Base-by-base conservation (phyloP, 1,140 invertebrate genomes). In the Oedothorax gibbosus region DNA sequence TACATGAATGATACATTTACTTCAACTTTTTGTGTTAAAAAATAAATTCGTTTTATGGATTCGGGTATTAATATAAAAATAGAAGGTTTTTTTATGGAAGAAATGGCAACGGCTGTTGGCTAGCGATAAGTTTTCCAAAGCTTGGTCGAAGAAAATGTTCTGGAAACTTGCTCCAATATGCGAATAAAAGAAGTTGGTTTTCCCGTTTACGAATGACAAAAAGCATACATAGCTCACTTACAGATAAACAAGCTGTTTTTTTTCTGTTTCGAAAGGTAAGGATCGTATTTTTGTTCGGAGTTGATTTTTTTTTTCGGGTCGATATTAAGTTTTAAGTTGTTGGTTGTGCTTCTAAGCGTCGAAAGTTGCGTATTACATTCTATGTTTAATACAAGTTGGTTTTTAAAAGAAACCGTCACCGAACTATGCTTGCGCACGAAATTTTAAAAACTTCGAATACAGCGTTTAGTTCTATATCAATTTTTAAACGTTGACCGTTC, bases 1-100 rank as follows among this genome's bases (percentile, higher is more conserved):
- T 53, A 82, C 80, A 82, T 82, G 80, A 82, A 73, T 82, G 80
- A 82, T 82, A 82, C 80, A 73, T 82, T 64, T 73, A 51, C 69
- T 21, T 14, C 56, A 35, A 12, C 21, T 65, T 53, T 35, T 35
- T 35, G 35, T 35, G 35, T 35, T 35, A 5, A 35, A 35, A 35
- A 35, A 35, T 35, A 35, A 35, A 35, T 35, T 35, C 35, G 35
- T 35, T 35, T 35, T 35, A 35, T 35, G 35, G 35, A 35, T 35
- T 35, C 35, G 1, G 35, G 35, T 35, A 35, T 68, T 51, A 50
- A 50, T 69, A 50, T 71, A n/a, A 15, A n/a, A 18, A 53, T 49
- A n/a, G 11, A 50, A 7, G n/a, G 0, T 35, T 35, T 35, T 35
- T 35, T 35, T 6, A 18, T 12, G 60, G 60, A 75, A 57, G 57